A percentile compares a stretch with the other conserved stretches of the same genome.
Conservation (phyloP, 2,113 vertebrate genomes). For the Hystrix brachyura region DNA sequence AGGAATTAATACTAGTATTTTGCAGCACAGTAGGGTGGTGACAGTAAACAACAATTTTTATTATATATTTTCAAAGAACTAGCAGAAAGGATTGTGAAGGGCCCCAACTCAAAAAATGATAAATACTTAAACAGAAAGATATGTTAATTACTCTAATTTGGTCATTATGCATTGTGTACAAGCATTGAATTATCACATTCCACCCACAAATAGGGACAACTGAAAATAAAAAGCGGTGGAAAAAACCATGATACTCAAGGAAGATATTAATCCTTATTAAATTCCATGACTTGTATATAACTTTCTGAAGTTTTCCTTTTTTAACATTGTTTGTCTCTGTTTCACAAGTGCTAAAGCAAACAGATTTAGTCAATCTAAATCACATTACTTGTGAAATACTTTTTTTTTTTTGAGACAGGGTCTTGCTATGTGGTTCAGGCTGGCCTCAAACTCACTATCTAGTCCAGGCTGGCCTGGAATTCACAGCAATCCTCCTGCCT, state of each 20-base stretch:
- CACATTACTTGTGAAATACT: constrained; percentile 74
- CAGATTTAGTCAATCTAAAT: constrained; percentile 72
- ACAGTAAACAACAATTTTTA: not conserved
- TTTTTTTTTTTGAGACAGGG: not conserved
- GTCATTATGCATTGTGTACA: not conserved
- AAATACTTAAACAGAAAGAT: not conserved
- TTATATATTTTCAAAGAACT: not conserved
- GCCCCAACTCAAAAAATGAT: not conserved
- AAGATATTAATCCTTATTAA: constrained; percentile 85
- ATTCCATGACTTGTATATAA: constrained; percentile 59
- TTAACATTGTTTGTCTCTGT: constrained; percentile 77
- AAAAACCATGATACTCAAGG: constrained; percentile 66
- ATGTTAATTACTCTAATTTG: not conserved
- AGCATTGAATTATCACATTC: not conserved
- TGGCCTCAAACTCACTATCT: too few relatives aligned
- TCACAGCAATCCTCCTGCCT: not conserved
- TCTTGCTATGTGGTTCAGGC: not conserved
- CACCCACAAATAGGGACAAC: too few relatives aligned
- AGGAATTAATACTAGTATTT: not conserved
- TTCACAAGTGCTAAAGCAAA: constrained; percentile 79
- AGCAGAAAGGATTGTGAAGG: not conserved
- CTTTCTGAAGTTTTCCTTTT: constrained; percentile 83
- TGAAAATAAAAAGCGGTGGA: not conserved
- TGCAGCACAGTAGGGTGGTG: not conserved
- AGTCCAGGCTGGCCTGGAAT: not conserved